phyloP scores from a whole-genome alignment of 1,140 invertebrate species.

The Cecropterus lyciades region DNA sequence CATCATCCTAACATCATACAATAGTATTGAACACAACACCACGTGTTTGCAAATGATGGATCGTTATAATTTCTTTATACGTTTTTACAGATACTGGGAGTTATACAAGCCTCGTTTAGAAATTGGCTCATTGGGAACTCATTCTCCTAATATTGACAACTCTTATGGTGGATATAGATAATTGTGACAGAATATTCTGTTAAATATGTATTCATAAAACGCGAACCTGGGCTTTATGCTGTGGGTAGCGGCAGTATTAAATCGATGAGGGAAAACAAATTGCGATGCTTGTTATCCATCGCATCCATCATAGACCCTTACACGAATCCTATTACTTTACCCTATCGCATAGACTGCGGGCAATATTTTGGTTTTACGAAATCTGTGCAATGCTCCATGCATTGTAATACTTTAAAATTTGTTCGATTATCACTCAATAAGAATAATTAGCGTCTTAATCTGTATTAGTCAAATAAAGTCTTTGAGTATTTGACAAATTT shows the following conservation, averaged over 20 bases:
- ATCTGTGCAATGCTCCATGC: not conserved
- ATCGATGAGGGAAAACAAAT: constrained; percentile 81
- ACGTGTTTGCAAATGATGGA: constrained; percentile 46
- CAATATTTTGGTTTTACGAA: constrained; percentile 12
- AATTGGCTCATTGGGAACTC: too few species aligned
- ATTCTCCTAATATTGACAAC: too few species aligned
- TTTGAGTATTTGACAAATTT: not conserved
- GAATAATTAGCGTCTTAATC: not conserved
- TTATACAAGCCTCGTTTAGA: too few species aligned
- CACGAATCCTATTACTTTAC: constrained; percentile 61
- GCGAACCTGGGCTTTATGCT: constrained; percentile 54
- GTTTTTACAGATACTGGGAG: constrained; percentile 37
- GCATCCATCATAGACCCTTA: constrained; percentile 79
- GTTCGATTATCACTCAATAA: not conserved
- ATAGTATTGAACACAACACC: too few species aligned
- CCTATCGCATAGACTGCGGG: constrained; percentile 24
- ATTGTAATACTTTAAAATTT: not conserved
- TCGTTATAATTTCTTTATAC: constrained; percentile 61
- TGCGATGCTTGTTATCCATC: constrained; percentile 80
- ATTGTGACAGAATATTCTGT: constrained; percentile 2
- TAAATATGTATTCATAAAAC: constrained; percentile 46
- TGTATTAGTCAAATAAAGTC: not conserved
- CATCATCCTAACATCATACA: too few species aligned
- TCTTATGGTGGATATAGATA: too few species aligned
- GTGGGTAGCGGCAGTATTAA: constrained; percentile 54